These are phyloP conservation scores for Nezara viridula DNA, from an alignment of 2,888 invertebrate genomes.

Conservation along the genomic window DNA sequence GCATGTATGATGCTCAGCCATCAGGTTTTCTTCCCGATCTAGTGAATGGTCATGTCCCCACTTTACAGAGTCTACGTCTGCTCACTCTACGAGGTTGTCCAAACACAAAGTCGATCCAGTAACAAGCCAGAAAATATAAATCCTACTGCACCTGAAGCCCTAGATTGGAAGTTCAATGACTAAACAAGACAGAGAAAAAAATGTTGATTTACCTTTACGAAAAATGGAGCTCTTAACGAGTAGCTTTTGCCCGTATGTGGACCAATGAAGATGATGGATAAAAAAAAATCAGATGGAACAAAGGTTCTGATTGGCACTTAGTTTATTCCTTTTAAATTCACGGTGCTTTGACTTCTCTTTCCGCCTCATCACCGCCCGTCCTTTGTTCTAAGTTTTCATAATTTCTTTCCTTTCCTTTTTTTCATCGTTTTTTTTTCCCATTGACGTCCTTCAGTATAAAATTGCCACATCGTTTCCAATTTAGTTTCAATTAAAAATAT, in stretches of 20 bases:
- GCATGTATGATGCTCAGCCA: no score
- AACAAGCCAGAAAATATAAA: no score
- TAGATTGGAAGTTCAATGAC: not conserved
- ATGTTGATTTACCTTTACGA: not conserved
- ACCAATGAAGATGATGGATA: not conserved
- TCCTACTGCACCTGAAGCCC: not conserved
- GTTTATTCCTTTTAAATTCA: not conserved
- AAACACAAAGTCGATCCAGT: no score
- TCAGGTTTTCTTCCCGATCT: no score
- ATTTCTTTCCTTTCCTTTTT: not conserved
- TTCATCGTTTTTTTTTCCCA: not conserved
- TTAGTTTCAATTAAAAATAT: not conserved
- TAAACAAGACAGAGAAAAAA: not conserved
- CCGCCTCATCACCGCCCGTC: not conserved
- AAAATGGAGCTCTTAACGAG: not conserved
- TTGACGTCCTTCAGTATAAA: not conserved
- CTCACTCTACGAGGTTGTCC: no score
- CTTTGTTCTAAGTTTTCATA: conserved; percentile 3
- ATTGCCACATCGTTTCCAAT: not conserved
- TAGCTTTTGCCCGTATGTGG: not conserved
- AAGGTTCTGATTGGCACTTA: conserved; percentile 19
- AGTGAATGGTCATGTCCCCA: no score
- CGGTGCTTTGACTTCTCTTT: not conserved
- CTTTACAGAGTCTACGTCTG: no score
- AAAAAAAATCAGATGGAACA: not conserved